These are phyloP conservation scores for Mycetomoellerius zeteki DNA, from an alignment of 1,140 invertebrate genomes.

Conservation along the genomic window DNA sequence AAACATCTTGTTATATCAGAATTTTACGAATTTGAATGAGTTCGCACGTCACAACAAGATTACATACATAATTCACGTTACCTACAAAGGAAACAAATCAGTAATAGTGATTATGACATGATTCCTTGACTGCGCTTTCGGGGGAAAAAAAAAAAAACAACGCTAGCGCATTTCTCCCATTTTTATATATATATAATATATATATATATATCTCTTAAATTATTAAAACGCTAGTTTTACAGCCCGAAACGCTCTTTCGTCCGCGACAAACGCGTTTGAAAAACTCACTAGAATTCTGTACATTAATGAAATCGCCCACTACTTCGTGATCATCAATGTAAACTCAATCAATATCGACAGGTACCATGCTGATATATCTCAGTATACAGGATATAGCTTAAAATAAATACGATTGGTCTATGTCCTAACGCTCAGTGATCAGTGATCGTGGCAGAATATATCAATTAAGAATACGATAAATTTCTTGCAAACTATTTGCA, in stretches of 20 bases:
- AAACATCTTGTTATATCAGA: not conserved
- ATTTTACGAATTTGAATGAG: slow-evolving; percentile 25
- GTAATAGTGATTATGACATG: slow-evolving; percentile 3
- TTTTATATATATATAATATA: slow-evolving; percentile 15
- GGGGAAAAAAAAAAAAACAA: too few relatives aligned
- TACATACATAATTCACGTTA: not conserved
- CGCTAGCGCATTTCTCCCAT: slow-evolving; percentile 11
- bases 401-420: slow-evolving; percentile 57
- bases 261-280: not conserved
- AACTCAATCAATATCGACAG: slow-evolving; percentile 57
- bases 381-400: slow-evolving; percentile 53
- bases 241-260: slow-evolving; percentile 19
- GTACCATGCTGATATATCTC: slow-evolving; percentile 62
- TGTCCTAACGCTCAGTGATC: slow-evolving; percentile 33
- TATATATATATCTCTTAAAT: slow-evolving; percentile 16
- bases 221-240: slow-evolving; percentile 44
- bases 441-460: slow-evolving; percentile 37
- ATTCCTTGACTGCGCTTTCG: slow-evolving; percentile 23
- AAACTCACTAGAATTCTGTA: slow-evolving; percentile 57
- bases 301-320: slow-evolving; percentile 49
- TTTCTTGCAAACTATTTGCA: slow-evolving; percentile 36
- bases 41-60: slow-evolving; percentile 29
- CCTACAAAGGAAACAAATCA: not conserved
- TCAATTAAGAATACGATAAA: slow-evolving; percentile 37
- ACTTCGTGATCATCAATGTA: slow-evolving; percentile 43